Evolutionary conservation across 1,140 invertebrate genomes (phyloP), one percentile per base, ranked within the genome.

Genomic region (Onthophagus taurus): DNA sequence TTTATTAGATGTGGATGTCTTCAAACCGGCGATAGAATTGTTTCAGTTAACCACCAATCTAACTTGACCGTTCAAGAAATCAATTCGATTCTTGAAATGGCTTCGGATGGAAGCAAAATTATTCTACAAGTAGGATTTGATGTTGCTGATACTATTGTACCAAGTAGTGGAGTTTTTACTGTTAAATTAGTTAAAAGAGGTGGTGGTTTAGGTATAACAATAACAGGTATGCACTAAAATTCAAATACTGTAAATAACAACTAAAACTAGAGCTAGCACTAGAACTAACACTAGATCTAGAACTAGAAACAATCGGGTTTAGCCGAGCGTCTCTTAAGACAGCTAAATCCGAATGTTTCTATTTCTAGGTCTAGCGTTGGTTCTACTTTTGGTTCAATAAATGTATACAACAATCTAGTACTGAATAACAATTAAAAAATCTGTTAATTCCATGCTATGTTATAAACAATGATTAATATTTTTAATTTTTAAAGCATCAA

Each of bases 61-160:
- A 78, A 73, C 48, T 51, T 76, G 35, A 74, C 72, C 3, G 53
- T 75, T 3, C 54, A 72, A 53, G 70, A 72, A 44, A 63, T 65
- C 26, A 61, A 56, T 9, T 56, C 66, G 18, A 67, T 72, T 48
- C 55, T 70, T 6, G 70, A 72, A 42, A 44, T 70, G 23, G 63
- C 67, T 2, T 62, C 53, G 16, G 63, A 65, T 34, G 54, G 49
- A n/a, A 55, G 47, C 31, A 56, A 56, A 49, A 16, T 89, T 2
- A 74, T 81, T 30, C 50, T 80, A 12, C 77, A 83, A 44, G 76
- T 87, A 3, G 90, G 95, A 63, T 95, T 95, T 67, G 89, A 89
- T 69, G 88, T 95, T 53, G 83, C 87, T n/a, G 88, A 94, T 53
- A 78, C 88, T 0, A 88, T 95, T 13, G 84, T 93, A 38, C 88